Conservation (phyloP, 2,888 invertebrate genomes). For the Cremastinae sp. region DNA sequence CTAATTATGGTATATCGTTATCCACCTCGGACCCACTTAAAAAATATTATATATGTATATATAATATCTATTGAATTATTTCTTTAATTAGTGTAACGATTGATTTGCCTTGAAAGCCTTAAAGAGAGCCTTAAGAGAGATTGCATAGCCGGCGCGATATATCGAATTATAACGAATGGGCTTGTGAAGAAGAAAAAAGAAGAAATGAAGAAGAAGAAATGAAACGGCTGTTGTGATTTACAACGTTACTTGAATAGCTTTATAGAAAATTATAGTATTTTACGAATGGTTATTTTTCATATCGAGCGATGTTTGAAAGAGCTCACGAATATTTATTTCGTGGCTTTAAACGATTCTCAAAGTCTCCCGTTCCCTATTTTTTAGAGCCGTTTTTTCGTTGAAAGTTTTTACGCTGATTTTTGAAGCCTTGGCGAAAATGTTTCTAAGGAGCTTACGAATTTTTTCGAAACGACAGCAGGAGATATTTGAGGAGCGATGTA, state of each 20-base stretch:
- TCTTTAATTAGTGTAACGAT: constrained; percentile 2
- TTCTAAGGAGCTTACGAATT: background rate
- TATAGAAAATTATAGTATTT: constrained; percentile 23
- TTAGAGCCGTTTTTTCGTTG: constrained; percentile 5
- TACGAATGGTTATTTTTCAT: constrained; percentile 45
- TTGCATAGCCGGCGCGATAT: constrained; percentile 13
- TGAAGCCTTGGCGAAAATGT: background rate
- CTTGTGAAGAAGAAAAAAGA: constrained; percentile 3
- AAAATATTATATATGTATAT: background rate
- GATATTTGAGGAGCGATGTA: too few relatives aligned
- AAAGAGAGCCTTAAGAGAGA: background rate
- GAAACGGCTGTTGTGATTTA: constrained; percentile 27
- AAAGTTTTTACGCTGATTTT: background rate
- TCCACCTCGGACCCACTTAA: background rate
- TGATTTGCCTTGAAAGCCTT: constrained; percentile 18
- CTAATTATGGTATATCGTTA: constrained; percentile 1
- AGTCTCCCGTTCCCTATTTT: constrained; percentile 30
- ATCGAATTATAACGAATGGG: constrained; percentile 20
- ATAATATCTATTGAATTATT: background rate
- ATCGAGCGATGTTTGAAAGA: constrained; percentile 23
- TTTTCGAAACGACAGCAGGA: background rate
- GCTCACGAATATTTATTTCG: constrained; percentile 19
- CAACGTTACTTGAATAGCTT: constrained; percentile 40
- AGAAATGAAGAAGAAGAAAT: constrained; percentile 24
- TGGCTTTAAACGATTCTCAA: constrained; percentile 27